A percentile compares a stretch with the other conserved stretches of the same genome.
Conservation (phyloP, 2,888 invertebrate genomes). For the Drosophila macrothrix region DNA sequence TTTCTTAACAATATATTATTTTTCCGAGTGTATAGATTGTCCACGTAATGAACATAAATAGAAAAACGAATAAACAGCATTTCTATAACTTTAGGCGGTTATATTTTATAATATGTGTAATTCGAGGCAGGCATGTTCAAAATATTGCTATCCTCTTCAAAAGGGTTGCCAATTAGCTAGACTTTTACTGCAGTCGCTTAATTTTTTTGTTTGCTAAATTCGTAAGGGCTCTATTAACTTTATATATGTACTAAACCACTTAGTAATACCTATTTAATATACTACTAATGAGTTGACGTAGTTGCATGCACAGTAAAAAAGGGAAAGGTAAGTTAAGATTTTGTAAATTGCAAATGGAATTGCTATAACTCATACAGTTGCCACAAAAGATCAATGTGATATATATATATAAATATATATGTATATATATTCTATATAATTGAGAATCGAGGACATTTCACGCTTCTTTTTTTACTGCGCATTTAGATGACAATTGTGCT, state of each 20-base stretch:
- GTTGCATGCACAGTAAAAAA: neutral
- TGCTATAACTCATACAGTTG: neutral
- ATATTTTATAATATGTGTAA: neutral
- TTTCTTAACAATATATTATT: neutral
- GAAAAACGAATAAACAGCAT: conserved; percentile 33
- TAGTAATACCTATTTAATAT: neutral
- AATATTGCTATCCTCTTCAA: conserved; percentile 1
- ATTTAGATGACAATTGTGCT: conserved; percentile 54
- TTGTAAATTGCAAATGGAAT: neutral
- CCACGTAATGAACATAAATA: conserved; percentile 32
- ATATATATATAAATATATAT: too few species aligned
- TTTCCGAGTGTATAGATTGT: neutral
- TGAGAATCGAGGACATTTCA: conserved; percentile 19
- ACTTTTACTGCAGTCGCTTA: neutral
- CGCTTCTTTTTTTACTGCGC: conserved; percentile 49
- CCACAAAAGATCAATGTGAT: neutral
- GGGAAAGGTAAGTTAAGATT: neutral
- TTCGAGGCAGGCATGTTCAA: neutral
- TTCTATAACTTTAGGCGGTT: conserved; percentile 30
- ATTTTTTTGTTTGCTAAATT: neutral
- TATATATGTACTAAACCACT: neutral
- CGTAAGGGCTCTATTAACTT: neutral
- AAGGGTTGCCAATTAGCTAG: conserved; percentile 23
- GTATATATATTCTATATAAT: neutral
- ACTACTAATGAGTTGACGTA: neutral